Percentiles rank a stretch among this genome's conserved stretches.
These are phyloP conservation scores for Anarrhichthys ocellatus DNA, from an alignment of 2,113 vertebrate genomes.

Conservation along the genomic window DNA sequence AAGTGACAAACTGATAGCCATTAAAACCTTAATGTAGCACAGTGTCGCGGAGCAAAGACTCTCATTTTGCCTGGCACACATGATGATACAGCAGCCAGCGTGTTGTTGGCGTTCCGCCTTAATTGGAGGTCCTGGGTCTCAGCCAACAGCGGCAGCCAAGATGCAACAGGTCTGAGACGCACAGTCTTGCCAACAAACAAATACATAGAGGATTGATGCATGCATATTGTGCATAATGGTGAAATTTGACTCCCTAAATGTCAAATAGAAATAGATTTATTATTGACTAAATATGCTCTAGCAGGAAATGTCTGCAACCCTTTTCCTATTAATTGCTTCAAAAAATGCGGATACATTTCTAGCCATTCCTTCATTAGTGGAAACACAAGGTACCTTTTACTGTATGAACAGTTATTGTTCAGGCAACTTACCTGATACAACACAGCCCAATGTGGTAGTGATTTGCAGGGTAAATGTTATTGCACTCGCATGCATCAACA, in stretches of 20 bases:
- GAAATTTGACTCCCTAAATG: constrained; percentile 10
- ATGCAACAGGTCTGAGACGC: constrained; percentile 81
- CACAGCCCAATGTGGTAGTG: constrained; percentile 76
- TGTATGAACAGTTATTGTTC: constrained; percentile 48
- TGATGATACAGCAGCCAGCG: constrained; percentile 44
- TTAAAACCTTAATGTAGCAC: constrained; percentile 79
- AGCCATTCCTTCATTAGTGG: constrained; percentile 32
- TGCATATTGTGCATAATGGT: background rate
- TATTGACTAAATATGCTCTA: constrained; percentile 23
- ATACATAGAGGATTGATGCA: background rate
- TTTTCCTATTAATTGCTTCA: constrained; percentile 29
- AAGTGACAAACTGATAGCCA: constrained; percentile 76
- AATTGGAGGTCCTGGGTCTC: constrained; percentile 75
- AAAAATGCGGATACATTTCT: constrained; percentile 4
- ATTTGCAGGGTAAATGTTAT: constrained; percentile 92
- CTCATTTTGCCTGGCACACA: constrained; percentile 66
- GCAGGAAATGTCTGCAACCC: constrained; percentile 15
- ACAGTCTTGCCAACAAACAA: constrained; percentile 40
- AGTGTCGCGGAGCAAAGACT: constrained; percentile 55
- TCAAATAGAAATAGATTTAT: constrained; percentile 28
- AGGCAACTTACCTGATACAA: constrained; percentile 72
- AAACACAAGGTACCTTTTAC: constrained; percentile 51
- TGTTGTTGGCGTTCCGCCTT: constrained; percentile 70
- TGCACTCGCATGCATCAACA: constrained; percentile 86
- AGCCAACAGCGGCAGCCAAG: constrained; percentile 84